These are phyloP conservation scores for Sisyra terminalis DNA, from an alignment of 2,888 invertebrate species.

Conservation along the genomic window DNA sequence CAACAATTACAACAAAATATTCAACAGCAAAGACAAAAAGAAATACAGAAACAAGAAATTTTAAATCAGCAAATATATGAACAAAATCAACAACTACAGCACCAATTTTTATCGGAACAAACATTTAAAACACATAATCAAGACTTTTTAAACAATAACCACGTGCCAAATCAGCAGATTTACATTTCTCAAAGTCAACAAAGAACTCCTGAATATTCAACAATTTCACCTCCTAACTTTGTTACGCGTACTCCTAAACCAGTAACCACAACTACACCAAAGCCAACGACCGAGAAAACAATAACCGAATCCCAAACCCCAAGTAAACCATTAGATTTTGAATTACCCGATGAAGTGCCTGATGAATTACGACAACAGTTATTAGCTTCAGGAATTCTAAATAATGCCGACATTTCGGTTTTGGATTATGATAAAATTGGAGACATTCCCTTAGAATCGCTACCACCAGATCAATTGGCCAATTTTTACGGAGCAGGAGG, in stretches of 20 bases:
- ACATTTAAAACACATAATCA: conserved; percentile 21
- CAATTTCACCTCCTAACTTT: conserved; percentile 12
- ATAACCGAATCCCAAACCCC: conserved; percentile 28
- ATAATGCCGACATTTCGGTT: conserved; percentile 75
- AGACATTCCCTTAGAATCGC: conserved; percentile 63
- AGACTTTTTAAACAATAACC: conserved; percentile 19
- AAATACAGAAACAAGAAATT: conserved; percentile 1
- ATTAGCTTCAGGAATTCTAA: conserved; percentile 68
- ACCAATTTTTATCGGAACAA: conserved; percentile 14
- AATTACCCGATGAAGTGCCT: conserved; percentile 74
- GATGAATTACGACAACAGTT: conserved; percentile 71
- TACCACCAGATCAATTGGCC: conserved; percentile 72
- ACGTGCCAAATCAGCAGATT: conserved; percentile 23
- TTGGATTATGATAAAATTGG: conserved; percentile 80
- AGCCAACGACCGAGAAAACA: conserved; percentile 29
- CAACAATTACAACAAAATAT: conserved; percentile 16
- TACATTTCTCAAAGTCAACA: too few species aligned
- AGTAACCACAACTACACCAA: conserved; percentile 28
- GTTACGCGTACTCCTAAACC: conserved; percentile 30
- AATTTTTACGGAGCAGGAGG: conserved; percentile 79
- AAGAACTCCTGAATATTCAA: conserved; percentile 18
- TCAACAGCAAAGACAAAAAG: conserved; percentile 11
- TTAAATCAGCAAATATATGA: conserved; percentile 11
- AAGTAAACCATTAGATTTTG: conserved; percentile 34
- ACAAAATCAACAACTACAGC: conserved; percentile 8